Percentiles rank a stretch among this genome's conserved stretches.
Evolutionary conservation across 2,113 vertebrate species (phyloP).

Genomic region (Nothocercus julius): DNA sequence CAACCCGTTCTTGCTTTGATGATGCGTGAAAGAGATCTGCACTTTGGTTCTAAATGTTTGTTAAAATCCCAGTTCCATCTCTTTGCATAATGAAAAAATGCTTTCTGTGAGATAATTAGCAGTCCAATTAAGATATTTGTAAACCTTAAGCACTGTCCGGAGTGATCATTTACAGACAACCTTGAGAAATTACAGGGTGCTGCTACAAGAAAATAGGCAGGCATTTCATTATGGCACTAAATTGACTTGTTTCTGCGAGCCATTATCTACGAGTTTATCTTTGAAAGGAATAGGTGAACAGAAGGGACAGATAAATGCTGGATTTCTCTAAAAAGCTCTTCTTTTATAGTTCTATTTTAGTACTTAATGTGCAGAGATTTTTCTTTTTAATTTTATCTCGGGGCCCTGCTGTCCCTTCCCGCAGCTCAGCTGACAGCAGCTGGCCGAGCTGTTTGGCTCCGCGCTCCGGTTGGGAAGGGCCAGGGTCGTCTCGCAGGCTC

Average conservation of each 20-base stretch:
- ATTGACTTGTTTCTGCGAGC: not conserved
- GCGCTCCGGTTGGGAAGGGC: not conserved
- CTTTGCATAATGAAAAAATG: not conserved
- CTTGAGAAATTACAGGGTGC: not conserved
- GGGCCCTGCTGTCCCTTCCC: not conserved
- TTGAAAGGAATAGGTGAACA: constrained; percentile 10
- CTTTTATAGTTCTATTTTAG: not conserved
- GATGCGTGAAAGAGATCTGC: not conserved
- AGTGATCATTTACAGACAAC: not conserved
- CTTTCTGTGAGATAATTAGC: constrained; percentile 32
- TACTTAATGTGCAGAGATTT: not conserved
- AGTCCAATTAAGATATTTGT: constrained; percentile 61
- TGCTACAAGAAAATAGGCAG: constrained; percentile 16
- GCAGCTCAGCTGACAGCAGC: not conserved
- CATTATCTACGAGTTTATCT: not conserved
- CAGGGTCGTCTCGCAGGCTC: no score
- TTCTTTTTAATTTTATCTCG: not conserved
- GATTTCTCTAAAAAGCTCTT: constrained; percentile 22
- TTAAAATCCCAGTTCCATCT: not conserved
- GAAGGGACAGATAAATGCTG: not conserved
- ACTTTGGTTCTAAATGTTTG: constrained; percentile 16
- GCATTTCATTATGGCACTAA: not conserved
- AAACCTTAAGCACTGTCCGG: constrained; percentile 38
- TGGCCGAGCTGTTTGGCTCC: not conserved
- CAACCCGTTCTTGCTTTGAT: constrained; percentile 43